Base-by-base conservation (phyloP, 2,113 vertebrate genomes). In the Ptilonorhynchus violaceus region DNA sequence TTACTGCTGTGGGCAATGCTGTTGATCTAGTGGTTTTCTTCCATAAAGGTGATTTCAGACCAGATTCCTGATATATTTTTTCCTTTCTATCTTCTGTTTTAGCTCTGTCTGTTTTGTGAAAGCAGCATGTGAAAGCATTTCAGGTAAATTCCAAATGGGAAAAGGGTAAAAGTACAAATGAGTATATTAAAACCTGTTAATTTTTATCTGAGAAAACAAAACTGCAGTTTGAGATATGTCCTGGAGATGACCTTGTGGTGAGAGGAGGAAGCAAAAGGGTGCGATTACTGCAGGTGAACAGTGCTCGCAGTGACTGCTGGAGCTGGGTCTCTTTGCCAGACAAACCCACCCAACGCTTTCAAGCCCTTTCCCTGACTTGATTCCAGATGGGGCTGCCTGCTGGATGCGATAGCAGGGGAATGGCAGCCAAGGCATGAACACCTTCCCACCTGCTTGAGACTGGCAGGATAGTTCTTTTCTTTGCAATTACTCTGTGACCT, bases 141-240 rank as follows among this genome's bases (percentile, higher is more conserved):
- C 33, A 75, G 27, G 18, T 14, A 44, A 19, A 60, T 44, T 60
- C 63, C 20, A 60, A 91, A 64, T 39, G 10, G 35, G 28, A n/a
- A 82, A 88, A 74, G 30, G 7, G 21, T 50, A 50, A 56, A 82
- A 47, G 27, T 33, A 52, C 6, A 23, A 91, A 89, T 2, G 3
- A 80, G 9, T 39, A 18, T 63, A 63, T 39, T 46, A 46, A 79
- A 82, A 55, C 13, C 7, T 33, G 19, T 30, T 41, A n/a, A 37
- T 19, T 76, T 69, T 30, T 73, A 85, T 28, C 8, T 19, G 27
- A 74, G 31, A 49, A 89, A 87, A 63, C 7, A 75, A 74, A 49
- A 35, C n/a, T 77, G 72, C 0, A 2, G 3, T 52, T 73, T 67
- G 58, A 76, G 37, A n/a, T 31, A 2, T 0, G 2, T 42, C 60